These are phyloP conservation scores for Saimiri boliviensis DNA, from an alignment of 2,113 vertebrate genomes.

Conservation along the genomic window DNA sequence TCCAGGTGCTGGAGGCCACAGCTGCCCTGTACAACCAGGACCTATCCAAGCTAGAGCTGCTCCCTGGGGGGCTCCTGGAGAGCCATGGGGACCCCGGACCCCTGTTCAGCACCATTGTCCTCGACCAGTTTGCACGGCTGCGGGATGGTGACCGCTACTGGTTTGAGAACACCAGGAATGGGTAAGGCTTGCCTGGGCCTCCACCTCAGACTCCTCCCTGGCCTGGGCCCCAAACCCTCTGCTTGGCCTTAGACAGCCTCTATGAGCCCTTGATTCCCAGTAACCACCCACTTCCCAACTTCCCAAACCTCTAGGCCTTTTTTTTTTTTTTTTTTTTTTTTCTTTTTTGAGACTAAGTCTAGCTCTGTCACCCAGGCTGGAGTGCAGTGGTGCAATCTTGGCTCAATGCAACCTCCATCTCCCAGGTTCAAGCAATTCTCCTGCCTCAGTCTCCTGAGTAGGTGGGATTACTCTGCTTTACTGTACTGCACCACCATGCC, in stretches of 20 bases:
- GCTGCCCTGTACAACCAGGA: slow-evolving; percentile 85
- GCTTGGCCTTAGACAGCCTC: not conserved
- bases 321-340: too few relatives aligned
- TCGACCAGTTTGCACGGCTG: slow-evolving; percentile 93
- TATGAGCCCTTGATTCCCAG: not conserved
- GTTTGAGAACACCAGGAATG: slow-evolving; percentile 96
- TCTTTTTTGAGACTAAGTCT: too few relatives aligned
- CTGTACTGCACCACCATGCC: too few relatives aligned
- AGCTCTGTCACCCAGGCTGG: too few relatives aligned
- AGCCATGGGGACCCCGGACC: slow-evolving; percentile 78
- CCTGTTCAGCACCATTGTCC: slow-evolving; percentile 89
- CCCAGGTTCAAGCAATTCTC: too few relatives aligned
- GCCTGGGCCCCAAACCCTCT: not conserved
- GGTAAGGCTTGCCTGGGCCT: slow-evolving; percentile 81
- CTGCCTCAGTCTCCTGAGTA: too few relatives aligned
- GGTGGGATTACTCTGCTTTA: too few relatives aligned
- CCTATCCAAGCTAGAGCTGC: slow-evolving; percentile 88
- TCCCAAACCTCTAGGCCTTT: too few relatives aligned
- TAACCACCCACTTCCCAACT: not conserved
- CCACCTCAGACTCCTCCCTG: not conserved
- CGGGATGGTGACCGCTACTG: slow-evolving; percentile 96
- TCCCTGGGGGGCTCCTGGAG: slow-evolving; percentile 92
- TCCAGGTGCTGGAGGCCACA: slow-evolving; percentile 81
- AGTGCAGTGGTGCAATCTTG: too few relatives aligned
- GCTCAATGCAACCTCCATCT: too few relatives aligned